Base-by-base conservation (phyloP, 2,888 invertebrate genomes). In the Phengaris alcon region DNA sequence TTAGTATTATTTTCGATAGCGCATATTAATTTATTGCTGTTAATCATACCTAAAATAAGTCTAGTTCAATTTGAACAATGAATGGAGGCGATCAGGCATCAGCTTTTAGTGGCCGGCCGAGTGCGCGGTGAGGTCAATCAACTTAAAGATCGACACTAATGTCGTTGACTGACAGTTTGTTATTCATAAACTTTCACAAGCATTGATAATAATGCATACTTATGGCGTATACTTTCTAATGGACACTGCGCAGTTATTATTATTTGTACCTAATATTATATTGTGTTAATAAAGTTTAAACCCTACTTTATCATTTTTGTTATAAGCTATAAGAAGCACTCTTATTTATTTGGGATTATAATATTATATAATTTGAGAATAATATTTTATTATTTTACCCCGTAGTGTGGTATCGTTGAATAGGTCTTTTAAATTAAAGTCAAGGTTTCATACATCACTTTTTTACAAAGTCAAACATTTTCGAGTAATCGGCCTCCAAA, bases 71-170 rank as follows among this genome's bases (percentile, higher is more conserved):
- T 80, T 74, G 78, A 81, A 82, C 80, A 81, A 82, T 80, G 79
- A 79, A 79, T 80, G 82, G 81, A 81, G 81, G 82, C 79, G 79
- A 82, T 80, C 82, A 80, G 82, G 5, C 13, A 13, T 55, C n/a
- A 55, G 48, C 81, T 82, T 80, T 82, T 82, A 79, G 81, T 81
- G 81, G 81, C 78, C 79, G 81, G 79, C 79, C 79, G 83, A 81
- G 82, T 81, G 82, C 78, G 75, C 78, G 78, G 81, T 79, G 77
- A 82, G 85, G 85, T 85, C 85, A 84, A 79, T 84, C 83, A 84
- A 85, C 85, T 83, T 78, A 76, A 82, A 82, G 81, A 84, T 82
- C 81, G 82, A 82, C 84, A 79, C 79, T 82, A 82, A 82, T 81
- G 82, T 83, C 83, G 80, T 79, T 81, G 81, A 82, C 82, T 82